Percentiles rank a stretch among this genome's conserved stretches.
Evolutionary conservation across 2,797 vertebrate species (phyloP).

Genomic region (Mionectes olivaceus): DNA sequence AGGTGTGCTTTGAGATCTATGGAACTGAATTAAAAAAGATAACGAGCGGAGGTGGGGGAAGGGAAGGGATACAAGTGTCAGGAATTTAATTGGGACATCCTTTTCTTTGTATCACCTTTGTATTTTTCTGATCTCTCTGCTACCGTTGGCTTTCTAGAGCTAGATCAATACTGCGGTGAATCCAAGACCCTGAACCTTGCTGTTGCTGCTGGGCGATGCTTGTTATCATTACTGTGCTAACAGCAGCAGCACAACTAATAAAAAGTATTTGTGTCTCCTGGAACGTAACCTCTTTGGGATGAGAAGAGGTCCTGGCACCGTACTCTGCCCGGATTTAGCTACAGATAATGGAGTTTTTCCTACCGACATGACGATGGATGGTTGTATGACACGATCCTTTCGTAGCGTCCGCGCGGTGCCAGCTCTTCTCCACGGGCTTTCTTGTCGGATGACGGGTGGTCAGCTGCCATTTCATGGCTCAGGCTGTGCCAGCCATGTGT

Average conservation of each 20-base stretch:
- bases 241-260: neutral
- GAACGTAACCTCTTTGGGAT: neutral
- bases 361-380: neutral
- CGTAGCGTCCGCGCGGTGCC: neutral
- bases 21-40: neutral
- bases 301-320: neutral
- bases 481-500: rapidly evolving
- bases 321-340: neutral
- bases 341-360: constrained; percentile 14
- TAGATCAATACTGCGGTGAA: neutral
- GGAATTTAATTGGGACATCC: neutral
- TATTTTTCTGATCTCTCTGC: neutral
- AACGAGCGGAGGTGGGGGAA: neutral
- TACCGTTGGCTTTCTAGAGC: neutral
- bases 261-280: neutral
- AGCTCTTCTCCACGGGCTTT: neutral
- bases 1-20: neutral
- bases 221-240: neutral
- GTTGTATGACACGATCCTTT: rapidly evolving
- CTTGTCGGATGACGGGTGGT: rapidly evolving
- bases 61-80: neutral
- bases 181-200: neutral
- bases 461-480: rapidly evolving
- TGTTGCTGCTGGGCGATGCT: neutral
- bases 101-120: neutral